Percentiles rank a stretch among this genome's conserved stretches.
These are phyloP conservation scores for Gymnocephalus cernua DNA, from an alignment of 2,113 vertebrate species.

Conservation along the genomic window DNA sequence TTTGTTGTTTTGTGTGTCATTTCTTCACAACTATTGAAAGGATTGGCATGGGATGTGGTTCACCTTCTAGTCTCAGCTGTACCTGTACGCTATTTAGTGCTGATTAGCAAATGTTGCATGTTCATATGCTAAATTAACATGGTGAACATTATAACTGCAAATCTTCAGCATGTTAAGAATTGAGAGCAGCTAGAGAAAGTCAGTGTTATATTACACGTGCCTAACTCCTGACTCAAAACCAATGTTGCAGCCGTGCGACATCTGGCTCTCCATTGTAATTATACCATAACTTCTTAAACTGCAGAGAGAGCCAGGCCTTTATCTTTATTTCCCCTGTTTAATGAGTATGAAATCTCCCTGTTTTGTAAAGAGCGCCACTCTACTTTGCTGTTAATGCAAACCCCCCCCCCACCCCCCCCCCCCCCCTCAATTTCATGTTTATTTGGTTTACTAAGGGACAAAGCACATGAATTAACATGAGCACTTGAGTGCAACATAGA, in stretches of 20 bases:
- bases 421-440: too few species aligned
- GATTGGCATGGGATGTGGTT: background rate
- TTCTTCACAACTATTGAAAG: background rate
- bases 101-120: background rate
- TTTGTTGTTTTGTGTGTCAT: too few species aligned
- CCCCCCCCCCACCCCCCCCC: too few species aligned
- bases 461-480: too few species aligned
- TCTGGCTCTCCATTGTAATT: background rate
- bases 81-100: background rate
- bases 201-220: background rate
- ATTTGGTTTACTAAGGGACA: too few species aligned
- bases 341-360: background rate
- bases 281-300: background rate
- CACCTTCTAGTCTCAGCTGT: background rate
- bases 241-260: constrained; percentile 7
- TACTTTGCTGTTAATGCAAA: too few species aligned
- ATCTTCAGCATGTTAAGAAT: background rate
- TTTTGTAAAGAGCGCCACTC: too few species aligned
- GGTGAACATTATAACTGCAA: background rate
- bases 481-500: too few species aligned
- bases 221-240: background rate
- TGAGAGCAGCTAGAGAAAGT: background rate
- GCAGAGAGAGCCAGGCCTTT: background rate
- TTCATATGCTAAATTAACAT: background rate
- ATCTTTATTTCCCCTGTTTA: background rate